phyloP scores from a whole-genome alignment of 2,113 vertebrate genomes.

The Poecilia latipinna region DNA sequence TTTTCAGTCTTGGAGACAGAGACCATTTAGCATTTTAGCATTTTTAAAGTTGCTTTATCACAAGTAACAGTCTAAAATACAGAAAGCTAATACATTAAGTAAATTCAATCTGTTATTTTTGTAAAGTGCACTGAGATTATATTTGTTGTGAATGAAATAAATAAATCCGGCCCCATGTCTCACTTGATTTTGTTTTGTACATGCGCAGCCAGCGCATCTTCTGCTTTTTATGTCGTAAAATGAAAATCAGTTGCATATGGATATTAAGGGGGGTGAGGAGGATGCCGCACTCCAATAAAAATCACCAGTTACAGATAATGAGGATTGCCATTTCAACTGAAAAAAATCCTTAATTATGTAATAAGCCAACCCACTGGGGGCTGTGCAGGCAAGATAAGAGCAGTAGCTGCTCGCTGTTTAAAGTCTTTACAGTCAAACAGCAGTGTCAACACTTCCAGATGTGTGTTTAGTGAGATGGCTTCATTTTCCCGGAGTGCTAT shows the following conservation, averaged over 20 bases:
- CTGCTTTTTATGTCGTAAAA: slow-evolving; percentile 52
- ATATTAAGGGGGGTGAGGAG: slow-evolving; percentile 6
- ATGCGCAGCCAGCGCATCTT: slow-evolving; percentile 52
- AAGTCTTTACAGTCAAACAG: slow-evolving; percentile 63
- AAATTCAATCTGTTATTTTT: background rate
- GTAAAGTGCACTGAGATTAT: background rate
- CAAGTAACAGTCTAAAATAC: background rate
- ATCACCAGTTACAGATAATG: slow-evolving; percentile 72
- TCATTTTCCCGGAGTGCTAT: slow-evolving; percentile 48
- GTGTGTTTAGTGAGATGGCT: slow-evolving; percentile 61
- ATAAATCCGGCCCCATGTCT: slow-evolving; percentile 54
- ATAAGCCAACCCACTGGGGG: slow-evolving; percentile 67
- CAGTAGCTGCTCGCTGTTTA: slow-evolving; percentile 53
- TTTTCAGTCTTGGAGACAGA: background rate
- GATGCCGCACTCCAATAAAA: slow-evolving; percentile 62
- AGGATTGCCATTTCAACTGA: slow-evolving; percentile 77
- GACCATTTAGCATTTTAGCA: background rate
- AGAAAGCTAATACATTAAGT: background rate
- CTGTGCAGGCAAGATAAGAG: slow-evolving; percentile 74
- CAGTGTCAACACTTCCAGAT: slow-evolving; percentile 55
- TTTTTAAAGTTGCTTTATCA: background rate
- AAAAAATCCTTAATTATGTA: slow-evolving; percentile 74
- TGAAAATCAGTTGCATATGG: slow-evolving; percentile 47
- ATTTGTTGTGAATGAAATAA: background rate
- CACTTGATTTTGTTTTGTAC: slow-evolving; percentile 62